phyloP scores from a whole-genome alignment of 2,888 invertebrate species.

The Platerodrilus igneus region DNA sequence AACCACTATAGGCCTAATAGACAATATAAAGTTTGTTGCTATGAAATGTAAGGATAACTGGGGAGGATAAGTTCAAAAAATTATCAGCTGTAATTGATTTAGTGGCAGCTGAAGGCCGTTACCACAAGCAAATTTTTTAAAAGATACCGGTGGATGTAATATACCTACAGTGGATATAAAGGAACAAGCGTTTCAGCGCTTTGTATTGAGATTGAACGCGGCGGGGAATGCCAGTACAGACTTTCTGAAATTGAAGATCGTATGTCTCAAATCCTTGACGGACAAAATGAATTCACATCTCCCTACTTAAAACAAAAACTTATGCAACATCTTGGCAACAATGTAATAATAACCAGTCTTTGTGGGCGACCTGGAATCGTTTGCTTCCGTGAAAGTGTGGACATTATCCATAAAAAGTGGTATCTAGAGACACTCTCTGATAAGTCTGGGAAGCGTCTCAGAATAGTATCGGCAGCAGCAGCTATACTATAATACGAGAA shows the following conservation, averaged over 20 bases:
- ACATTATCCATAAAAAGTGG: constrained; percentile 5
- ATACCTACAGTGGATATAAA: not conserved
- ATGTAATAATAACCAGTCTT: constrained; percentile 4
- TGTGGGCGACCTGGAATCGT: constrained; percentile 6
- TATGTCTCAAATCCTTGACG: constrained; percentile 7
- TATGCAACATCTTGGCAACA: constrained; percentile 3
- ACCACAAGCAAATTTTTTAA: constrained; percentile 3
- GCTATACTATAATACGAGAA: constrained; percentile 9
- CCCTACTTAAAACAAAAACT: constrained; percentile 4
- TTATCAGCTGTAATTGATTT: constrained; percentile 2
- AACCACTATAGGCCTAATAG: constrained; percentile 1
- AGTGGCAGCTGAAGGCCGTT: constrained; percentile 6
- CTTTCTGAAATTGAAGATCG: constrained; percentile 5
- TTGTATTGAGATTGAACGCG: constrained; percentile 3
- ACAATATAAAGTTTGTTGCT: constrained; percentile 4
- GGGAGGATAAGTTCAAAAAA: constrained; percentile 4
- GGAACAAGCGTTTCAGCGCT: not conserved
- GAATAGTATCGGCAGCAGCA: constrained; percentile 8
- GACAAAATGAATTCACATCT: constrained; percentile 1
- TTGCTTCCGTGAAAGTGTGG: constrained; percentile 7
- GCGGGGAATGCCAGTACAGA: constrained; percentile 1
- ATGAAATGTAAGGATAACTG: constrained; percentile 4
- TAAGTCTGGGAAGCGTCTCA: constrained; percentile 7
- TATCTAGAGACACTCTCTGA: constrained; percentile 7
- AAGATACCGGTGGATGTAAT: constrained; percentile 1